Evolutionary conservation across 1,140 invertebrate species (phyloP).

Genomic region (Drosophila ogumai): DNA sequence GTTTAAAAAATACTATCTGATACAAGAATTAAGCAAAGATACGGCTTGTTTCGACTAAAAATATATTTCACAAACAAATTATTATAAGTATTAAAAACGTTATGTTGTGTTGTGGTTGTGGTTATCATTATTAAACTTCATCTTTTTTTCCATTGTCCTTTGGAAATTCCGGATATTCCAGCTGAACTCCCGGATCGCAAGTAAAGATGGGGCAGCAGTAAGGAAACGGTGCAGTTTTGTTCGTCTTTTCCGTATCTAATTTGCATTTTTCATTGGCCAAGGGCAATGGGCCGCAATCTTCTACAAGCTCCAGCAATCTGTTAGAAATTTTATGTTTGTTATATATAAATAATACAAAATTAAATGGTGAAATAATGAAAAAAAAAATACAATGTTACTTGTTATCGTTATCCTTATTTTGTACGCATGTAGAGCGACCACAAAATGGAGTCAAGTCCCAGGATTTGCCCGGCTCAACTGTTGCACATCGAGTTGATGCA

Average conservation of each 20-base stretch:
- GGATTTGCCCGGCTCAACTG: conserved; percentile 91
- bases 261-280: conserved; percentile 94
- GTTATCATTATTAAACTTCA: conserved; percentile 5
- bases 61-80: conserved; percentile 13
- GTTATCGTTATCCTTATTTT: conserved; percentile 89
- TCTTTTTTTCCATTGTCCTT: conserved; percentile 86
- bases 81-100: not conserved
- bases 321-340: not conserved
- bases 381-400: conserved; percentile 53
- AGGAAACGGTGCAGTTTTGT: conserved; percentile 94
- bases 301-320: conserved; percentile 92
- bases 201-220: conserved; percentile 93
- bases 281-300: conserved; percentile 94
- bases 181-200: conserved; percentile 92
- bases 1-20: not conserved
- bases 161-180: conserved; percentile 93
- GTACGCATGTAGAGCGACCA: conserved; percentile 93
- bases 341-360: not conserved
- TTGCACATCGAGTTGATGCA: conserved; percentile 94
- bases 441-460: conserved; percentile 95
- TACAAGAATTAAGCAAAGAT: not conserved
- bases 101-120: not conserved
- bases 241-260: conserved; percentile 92
- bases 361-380: not conserved
- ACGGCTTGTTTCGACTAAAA: not conserved